Evolutionary conservation across 2,113 vertebrate species (phyloP), one percentile per base, ranked within the genome.

Genomic region (Polypterus bichir): DNA sequence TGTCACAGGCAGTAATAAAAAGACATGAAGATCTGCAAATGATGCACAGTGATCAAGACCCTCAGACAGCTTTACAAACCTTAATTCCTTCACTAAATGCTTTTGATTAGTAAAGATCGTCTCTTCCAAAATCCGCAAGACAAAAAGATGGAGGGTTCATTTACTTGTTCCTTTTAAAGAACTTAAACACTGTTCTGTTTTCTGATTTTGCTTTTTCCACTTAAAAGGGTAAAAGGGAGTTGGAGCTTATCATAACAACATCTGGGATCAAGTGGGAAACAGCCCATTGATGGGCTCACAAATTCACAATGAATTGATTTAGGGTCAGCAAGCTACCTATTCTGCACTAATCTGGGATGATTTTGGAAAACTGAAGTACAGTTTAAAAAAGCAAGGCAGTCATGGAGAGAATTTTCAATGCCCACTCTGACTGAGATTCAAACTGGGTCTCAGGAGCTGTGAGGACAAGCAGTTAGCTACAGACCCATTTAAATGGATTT

Each of bases 301-400:
- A 27, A 1, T 27, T 27, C 27, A 27, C 27, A 27, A 27, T 27
- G 1, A 27, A 27, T 2, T 27, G 27, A 27, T 27, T 27, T 27
- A 27, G 27, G 27, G 54, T 5, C 54, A 5, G 54, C 54, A 10
- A 27, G 5, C 6, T 9, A 55, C 5, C 5, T 27, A 10, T 1
- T 55, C 54, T 6, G 47, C 7, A 9, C 47, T 6, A 57, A 44
- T 66, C 64, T 54, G 53, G 64, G 27, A 27, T 27, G 27, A 27
- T 27, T 27, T 27, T 1, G 2, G 27, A 27, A 27, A 27, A 27
- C 27, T 27, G 27, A 27, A 27, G 27, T 27, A 27, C 27, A 27
- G 27, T 27, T 27, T 27, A 27, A 27, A 27, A 27, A 27, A 27
- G 27, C 27, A 27, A 27, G 27, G 27, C 27, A 27, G 27, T 27